Conservation (phyloP, 2,797 vertebrate species). For the Geotrypetes seraphini region DNA sequence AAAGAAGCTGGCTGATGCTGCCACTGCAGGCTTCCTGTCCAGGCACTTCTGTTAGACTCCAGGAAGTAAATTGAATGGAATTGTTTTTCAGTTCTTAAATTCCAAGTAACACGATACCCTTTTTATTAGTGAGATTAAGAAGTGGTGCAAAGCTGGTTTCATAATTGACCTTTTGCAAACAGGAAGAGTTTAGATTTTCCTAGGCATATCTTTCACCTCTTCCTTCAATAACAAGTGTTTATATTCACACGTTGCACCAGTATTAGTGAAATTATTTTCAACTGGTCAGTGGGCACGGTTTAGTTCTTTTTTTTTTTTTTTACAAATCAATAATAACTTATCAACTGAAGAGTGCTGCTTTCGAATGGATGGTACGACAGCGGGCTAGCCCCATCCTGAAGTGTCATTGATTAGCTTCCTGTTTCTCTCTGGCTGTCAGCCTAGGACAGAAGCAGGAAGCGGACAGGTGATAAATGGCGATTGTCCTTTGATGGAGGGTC, state of each 20-base stretch:
- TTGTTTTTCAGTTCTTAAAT: constrained; percentile 36
- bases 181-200: constrained; percentile 24
- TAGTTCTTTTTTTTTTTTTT: no score
- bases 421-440: no score
- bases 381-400: no score
- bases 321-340: no score
- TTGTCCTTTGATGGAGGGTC: no score
- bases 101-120: constrained; percentile 38
- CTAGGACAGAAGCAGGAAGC: no score
- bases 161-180: constrained; percentile 20
- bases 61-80: constrained; percentile 29
- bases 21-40: constrained; percentile 33
- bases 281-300: no score
- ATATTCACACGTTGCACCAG: fast-evolving
- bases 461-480: no score
- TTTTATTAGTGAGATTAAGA: constrained; percentile 43
- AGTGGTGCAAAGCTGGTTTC: constrained; percentile 21
- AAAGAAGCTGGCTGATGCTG: neutral
- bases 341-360: no score
- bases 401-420: no score
- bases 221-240: fast-evolving
- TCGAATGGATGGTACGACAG: no score
- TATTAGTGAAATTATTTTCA: fast-evolving
- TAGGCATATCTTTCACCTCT: constrained; percentile 15
- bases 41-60: constrained; percentile 23